A percentile compares a stretch with the other conserved stretches of the same genome.
These are phyloP conservation scores for Andricus quercusramuli DNA, from an alignment of 2,888 invertebrate genomes.

Conservation along the genomic window DNA sequence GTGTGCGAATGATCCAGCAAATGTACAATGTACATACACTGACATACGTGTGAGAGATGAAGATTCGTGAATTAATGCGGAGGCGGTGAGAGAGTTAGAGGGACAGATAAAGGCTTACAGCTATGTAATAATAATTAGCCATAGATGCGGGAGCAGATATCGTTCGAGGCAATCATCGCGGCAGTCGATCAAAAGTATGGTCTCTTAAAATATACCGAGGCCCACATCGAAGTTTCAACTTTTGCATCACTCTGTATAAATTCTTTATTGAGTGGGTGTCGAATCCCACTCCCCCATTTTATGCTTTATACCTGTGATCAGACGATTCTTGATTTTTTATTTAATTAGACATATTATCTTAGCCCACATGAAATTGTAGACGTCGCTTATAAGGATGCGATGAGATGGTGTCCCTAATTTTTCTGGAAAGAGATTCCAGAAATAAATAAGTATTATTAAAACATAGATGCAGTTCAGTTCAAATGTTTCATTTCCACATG, in stretches of 20 bases:
- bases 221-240: constrained; percentile 5
- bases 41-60: background rate
- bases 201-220: background rate
- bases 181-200: constrained; percentile 66
- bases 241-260: background rate
- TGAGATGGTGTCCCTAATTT: background rate
- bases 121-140: constrained; percentile 74
- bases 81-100: background rate
- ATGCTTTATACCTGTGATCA: background rate
- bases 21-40: background rate
- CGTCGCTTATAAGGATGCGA: background rate
- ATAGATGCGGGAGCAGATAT: constrained; percentile 71
- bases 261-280: constrained; percentile 13
- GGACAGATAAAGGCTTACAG: constrained; percentile 55
- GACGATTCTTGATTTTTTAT: constrained; percentile 7
- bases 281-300: constrained; percentile 6
- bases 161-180: constrained; percentile 70
- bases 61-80: constrained; percentile 1
- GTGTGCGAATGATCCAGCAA: background rate
- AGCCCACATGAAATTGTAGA: constrained; percentile 8
- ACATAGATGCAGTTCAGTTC: too few species aligned
- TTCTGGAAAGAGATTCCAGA: background rate
- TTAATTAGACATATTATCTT: constrained; percentile 13
- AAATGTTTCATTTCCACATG: too few species aligned
- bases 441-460: background rate